Conservation (phyloP, 2,113 vertebrate genomes). For the Ammodytes dubius region DNA sequence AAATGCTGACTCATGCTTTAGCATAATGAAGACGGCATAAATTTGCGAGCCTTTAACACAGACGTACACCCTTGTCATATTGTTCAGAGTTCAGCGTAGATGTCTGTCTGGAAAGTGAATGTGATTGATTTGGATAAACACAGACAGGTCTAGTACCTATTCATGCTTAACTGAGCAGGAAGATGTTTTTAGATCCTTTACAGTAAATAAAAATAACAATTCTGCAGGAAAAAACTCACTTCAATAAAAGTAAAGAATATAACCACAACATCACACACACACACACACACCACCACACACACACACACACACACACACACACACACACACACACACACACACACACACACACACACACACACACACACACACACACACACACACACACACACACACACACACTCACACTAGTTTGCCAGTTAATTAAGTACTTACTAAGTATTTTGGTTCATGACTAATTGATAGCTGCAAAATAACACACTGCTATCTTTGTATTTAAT, state of each 20-base stretch:
- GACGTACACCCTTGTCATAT: neutral
- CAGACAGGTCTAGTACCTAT: neutral
- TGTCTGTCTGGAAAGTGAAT: conserved; percentile 1
- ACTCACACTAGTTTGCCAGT: no score
- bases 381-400: no score
- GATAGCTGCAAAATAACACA: no score
- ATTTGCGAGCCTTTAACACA: neutral
- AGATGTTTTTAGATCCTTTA: neutral
- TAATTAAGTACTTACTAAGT: no score
- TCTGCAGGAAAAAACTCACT: neutral
- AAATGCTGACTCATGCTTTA: conserved; percentile 42
- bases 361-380: no score
- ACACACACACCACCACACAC: no score
- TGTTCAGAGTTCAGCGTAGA: neutral
- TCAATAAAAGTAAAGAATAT: neutral
- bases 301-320: no score
- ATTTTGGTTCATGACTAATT: no score
- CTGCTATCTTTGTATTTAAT: no score
- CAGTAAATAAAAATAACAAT: neutral
- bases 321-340: no score
- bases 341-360: no score
- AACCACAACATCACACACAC: no score
- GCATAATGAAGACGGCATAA: conserved; percentile 10
- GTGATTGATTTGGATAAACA: neutral
- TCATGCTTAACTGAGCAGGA: neutral